Percentiles rank a stretch among this genome's conserved stretches.
These are phyloP conservation scores for Hyla sarda DNA, from an alignment of 2,113 vertebrate species.

Conservation along the genomic window DNA sequence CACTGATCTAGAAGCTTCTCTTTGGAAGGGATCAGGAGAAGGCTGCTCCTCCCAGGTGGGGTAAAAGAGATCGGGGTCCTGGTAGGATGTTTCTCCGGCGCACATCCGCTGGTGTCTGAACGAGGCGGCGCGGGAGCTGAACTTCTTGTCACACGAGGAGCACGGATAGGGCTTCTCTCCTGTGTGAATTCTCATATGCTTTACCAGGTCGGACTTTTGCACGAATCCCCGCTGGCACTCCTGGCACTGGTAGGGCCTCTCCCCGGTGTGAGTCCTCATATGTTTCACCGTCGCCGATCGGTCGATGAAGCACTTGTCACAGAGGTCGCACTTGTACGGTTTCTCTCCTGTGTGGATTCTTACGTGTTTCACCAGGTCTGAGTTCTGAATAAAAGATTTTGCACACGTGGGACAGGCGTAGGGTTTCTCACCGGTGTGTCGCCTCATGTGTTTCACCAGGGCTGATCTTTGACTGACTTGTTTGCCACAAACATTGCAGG, in stretches of 20 bases:
- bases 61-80: not conserved
- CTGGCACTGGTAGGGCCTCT: slow-evolving; percentile 7
- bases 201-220: slow-evolving; percentile 28
- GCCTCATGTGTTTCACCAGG: slow-evolving; percentile 69
- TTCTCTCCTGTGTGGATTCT: slow-evolving; percentile 57
- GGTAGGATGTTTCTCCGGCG: not conserved
- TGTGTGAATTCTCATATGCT: slow-evolving; percentile 23
- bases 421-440: slow-evolving; percentile 63
- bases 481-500: slow-evolving; percentile 63
- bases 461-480: slow-evolving; percentile 62
- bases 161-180: slow-evolving; percentile 27
- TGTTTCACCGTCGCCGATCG: slow-evolving; percentile 34
- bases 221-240: slow-evolving; percentile 25
- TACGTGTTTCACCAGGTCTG: slow-evolving; percentile 55
- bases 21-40: not conserved
- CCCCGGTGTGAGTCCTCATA: slow-evolving; percentile 26
- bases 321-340: slow-evolving; percentile 45
- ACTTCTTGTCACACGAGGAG: not conserved
- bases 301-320: slow-evolving; percentile 43
- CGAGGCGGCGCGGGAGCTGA: slow-evolving; percentile 4
- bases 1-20: not conserved
- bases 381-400: slow-evolving; percentile 64
- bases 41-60: not conserved
- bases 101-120: slow-evolving; percentile 11
- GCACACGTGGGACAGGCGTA: slow-evolving; percentile 64